These are phyloP conservation scores for Drosophila bunnanda DNA, from an alignment of 2,888 invertebrate species.

Conservation along the genomic window DNA sequence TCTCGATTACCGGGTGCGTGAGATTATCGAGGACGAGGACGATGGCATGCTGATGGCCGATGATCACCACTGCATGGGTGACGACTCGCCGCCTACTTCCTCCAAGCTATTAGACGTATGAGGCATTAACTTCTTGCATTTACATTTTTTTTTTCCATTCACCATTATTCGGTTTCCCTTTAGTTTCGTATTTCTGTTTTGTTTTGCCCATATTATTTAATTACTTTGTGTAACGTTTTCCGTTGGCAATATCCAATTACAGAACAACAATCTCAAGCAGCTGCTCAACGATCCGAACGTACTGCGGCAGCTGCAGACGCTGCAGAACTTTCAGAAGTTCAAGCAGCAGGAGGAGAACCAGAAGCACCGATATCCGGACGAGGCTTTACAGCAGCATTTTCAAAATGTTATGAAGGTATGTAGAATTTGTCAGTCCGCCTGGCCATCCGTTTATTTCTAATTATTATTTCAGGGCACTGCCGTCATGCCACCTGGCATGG, in stretches of 20 bases:
- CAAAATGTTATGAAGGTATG: conserved; percentile 89
- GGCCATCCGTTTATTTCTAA: background rate
- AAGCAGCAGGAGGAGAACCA: conserved; percentile 89
- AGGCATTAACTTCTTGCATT: background rate
- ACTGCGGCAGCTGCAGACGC: conserved; percentile 93
- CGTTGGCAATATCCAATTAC: conserved; percentile 46
- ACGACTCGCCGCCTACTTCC: conserved; percentile 77
- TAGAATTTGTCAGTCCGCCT: conserved; percentile 59
- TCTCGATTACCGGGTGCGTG: conserved; percentile 71
- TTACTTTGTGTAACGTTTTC: background rate
- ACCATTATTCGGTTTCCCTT: conserved; percentile 4
- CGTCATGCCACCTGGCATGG: conserved; percentile 84
- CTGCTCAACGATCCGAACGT: conserved; percentile 93
- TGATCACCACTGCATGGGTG: conserved; percentile 75
- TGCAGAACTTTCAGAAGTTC: conserved; percentile 86
- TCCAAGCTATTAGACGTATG: conserved; percentile 81
- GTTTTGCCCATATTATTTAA: conserved; percentile 1
- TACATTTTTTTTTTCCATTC: background rate
- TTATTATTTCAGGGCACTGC: conserved; percentile 82
- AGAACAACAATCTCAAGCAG: conserved; percentile 85
- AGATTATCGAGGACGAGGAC: conserved; percentile 71
- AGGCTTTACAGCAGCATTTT: conserved; percentile 90
- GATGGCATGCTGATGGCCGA: conserved; percentile 63
- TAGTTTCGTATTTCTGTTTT: conserved; percentile 12
- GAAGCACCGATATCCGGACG: conserved; percentile 90